These are phyloP conservation scores for Vipera latastei DNA, from an alignment of 2,797 vertebrate species.

Conservation along the genomic window DNA sequence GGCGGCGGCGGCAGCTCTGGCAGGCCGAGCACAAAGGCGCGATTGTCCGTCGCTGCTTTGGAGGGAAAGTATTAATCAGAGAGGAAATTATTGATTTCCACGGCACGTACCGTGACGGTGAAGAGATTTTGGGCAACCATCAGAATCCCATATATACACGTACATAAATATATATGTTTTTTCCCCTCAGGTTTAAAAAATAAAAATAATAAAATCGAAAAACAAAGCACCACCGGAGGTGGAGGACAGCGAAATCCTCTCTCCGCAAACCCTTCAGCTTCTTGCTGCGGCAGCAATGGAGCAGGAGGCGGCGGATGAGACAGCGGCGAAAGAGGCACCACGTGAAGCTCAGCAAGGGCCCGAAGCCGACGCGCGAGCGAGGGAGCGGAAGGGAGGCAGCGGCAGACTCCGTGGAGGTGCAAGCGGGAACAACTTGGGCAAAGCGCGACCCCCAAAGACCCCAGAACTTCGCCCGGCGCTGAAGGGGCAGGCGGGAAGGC, in stretches of 20 bases:
- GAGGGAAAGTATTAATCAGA: constrained; percentile 36
- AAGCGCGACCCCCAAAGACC: background rate
- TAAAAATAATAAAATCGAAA: background rate
- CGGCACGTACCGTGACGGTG: constrained; percentile 32
- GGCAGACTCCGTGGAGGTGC: background rate
- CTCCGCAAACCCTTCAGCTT: constrained; percentile 18
- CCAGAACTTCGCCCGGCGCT: background rate
- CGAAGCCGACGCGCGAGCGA: background rate
- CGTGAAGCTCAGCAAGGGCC: background rate
- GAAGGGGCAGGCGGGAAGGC: background rate
- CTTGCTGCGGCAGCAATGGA: constrained; percentile 4
- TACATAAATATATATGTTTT: background rate
- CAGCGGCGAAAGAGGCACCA: background rate
- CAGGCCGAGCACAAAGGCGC: constrained; percentile 12
- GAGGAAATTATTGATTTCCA: constrained; percentile 30
- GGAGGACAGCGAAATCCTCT: background rate
- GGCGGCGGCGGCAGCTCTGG: background rate
- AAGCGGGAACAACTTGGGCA: background rate
- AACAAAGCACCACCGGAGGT: background rate
- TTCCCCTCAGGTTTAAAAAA: background rate
- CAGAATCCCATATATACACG: background rate
- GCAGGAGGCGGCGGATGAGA: background rate
- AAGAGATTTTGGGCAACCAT: background rate
- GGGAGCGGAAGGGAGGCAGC: background rate
- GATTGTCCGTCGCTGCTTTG: constrained; percentile 7